These are phyloP conservation scores for Orthosia incerta DNA, from an alignment of 2,888 invertebrate species.

Conservation along the genomic window DNA sequence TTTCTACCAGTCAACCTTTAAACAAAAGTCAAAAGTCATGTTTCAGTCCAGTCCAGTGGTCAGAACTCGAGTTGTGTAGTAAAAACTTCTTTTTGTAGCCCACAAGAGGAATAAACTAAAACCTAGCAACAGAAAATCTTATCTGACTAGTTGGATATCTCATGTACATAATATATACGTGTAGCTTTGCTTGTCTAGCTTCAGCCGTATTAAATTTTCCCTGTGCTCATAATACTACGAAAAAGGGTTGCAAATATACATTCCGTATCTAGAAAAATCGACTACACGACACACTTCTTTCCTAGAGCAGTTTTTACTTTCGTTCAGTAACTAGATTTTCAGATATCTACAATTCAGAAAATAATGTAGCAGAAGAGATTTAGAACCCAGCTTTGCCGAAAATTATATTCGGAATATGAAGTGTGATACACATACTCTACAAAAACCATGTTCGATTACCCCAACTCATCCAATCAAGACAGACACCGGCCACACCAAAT, in stretches of 20 bases:
- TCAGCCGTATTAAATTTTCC: not conserved
- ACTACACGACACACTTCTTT: not conserved
- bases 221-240: not conserved
- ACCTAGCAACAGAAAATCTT: not conserved
- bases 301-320: too few relatives aligned
- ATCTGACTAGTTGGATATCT: not conserved
- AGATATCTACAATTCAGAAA: too few relatives aligned
- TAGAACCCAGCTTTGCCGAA: not conserved
- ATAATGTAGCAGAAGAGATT: too few relatives aligned
- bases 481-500: not conserved
- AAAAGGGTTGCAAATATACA: not conserved
- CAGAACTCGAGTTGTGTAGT: too few relatives aligned
- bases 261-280: not conserved
- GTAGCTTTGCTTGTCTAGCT: not conserved
- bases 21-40: too few relatives aligned
- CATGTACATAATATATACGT: not conserved
- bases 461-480: not conserved
- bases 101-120: not conserved
- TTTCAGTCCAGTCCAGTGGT: too few relatives aligned
- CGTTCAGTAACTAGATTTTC: too few relatives aligned
- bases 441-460: not conserved
- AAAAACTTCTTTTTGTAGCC: too few relatives aligned
- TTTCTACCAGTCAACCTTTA: too few relatives aligned
- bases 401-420: not conserved
- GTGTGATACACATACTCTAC: too few relatives aligned